These are phyloP conservation scores for Tachystola acroxantha DNA, from an alignment of 2,888 invertebrate species.

Conservation along the genomic window DNA sequence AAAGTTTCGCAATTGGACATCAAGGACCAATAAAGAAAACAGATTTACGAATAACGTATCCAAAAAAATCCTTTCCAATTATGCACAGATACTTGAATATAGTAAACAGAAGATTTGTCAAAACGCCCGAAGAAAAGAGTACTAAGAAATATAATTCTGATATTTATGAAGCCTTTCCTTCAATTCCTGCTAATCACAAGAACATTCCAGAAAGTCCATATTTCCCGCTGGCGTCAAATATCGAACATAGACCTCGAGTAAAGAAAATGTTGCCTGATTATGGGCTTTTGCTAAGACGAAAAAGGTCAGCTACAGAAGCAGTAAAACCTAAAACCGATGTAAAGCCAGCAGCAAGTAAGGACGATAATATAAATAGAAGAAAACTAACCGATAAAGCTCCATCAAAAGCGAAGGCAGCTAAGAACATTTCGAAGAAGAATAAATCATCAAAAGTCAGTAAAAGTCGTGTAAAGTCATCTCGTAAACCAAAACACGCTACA, in stretches of 20 bases:
- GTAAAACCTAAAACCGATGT: neutral
- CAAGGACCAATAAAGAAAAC: conserved; percentile 10
- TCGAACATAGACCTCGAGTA: conserved; percentile 31
- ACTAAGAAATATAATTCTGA: conserved; percentile 6
- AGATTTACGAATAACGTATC: conserved; percentile 19
- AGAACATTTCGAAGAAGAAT: neutral
- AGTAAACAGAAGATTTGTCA: conserved; percentile 35
- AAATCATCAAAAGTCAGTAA: neutral
- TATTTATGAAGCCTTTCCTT: conserved; percentile 43
- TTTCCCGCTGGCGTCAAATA: conserved; percentile 26
- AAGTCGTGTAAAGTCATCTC: neutral
- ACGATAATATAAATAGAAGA: neutral
- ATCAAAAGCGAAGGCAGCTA: neutral
- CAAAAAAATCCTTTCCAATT: conserved; percentile 29
- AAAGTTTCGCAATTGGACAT: conserved; percentile 17
- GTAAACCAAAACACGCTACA: neutral
- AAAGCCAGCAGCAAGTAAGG: neutral
- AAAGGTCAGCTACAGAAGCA: conserved; percentile 1
- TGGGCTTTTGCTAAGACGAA: neutral
- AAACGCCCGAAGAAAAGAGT: conserved; percentile 7
- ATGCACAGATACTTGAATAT: conserved; percentile 29
- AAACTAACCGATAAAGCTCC: neutral
- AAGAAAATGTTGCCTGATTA: conserved; percentile 39
- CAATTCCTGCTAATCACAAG: conserved; percentile 12
- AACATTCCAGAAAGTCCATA: conserved; percentile 36